Base-by-base conservation (phyloP, 2,888 invertebrate genomes). In the Hanleya hanleyi region DNA sequence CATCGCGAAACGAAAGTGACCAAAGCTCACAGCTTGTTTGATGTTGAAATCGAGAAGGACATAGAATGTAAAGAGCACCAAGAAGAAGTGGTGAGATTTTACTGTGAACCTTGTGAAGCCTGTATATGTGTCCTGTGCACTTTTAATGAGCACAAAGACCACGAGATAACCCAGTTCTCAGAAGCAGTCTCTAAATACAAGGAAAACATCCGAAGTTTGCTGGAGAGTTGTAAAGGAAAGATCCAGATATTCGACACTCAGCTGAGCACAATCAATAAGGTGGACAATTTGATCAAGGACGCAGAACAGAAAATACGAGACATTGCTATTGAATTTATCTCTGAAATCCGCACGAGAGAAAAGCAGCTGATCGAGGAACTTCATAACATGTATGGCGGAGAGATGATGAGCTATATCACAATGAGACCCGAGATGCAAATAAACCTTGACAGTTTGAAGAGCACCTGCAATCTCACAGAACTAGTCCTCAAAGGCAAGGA, bases 121-220 rank as follows among this genome's bases (percentile, higher is more conserved):
- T 91, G 91, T 77, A 88, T 91, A 71, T 91, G 91, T 80, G 88
- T 91, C 32, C 83, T 91, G 64, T 91, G 91, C 76, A 91, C 91
- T 5, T 91, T 90, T 81, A 90, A 89, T 74, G 90, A 90, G 77
- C 91, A 90, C 81, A 86, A 87, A 72, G 88, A 89, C 71, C 90
- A 90, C 74, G 89, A 89, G 74, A 85, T 90, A 51, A 81, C 87
- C 4, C 86, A 88, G 70, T 89, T 90, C 77, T 83, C 82, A 26
- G 87, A 90, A 64, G 91, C 90, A 3, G 90, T 90, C 36, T 72
- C 78, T 15, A 89, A 89, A 77, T 90, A 91, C 81, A 90, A 90
- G 74, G 87, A 88, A 68, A 86, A 81, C 69, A 90, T 91, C 57
- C 86, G 89, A 76, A 77, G 76, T 22, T 79, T 89, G 22, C 79